Base-by-base conservation (phyloP, 37 sponge, comb jelly and placozoan species). In the Beroe ovata region DNA sequence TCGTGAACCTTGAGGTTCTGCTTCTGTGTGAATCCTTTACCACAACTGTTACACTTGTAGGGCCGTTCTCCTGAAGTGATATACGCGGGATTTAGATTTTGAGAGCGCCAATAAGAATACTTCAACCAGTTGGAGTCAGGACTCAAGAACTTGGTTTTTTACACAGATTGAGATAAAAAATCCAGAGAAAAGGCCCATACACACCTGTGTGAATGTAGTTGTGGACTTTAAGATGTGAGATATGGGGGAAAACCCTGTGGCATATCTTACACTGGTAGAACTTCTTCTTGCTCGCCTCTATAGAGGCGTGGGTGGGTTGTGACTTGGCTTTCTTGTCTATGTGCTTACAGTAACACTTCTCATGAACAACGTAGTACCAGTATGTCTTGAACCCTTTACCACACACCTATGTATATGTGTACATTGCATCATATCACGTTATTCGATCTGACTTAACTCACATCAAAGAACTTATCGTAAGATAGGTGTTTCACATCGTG, bases 261-360 rank as follows among this genome's bases (percentile, higher is more conserved):
- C 84, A 77, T 30, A 77, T 77, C 54, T 77, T 77, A 35, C 84
- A 77, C 84, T 77, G 84, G 38, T 77, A 77, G 47, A 77, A 77
- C 54, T 77, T 77, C 84, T 77, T 77, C 54, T 77, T 77, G 47
- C 84, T 77, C 21, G 84, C 25, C 42, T 77, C 84, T 19, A 66
- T 66, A 29, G 84, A 32, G 26, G 36, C 38, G 84, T 77, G 54
- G 23, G 84, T 39, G 8, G 84, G 84, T 4, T 42, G 54, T 20
- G 41, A 14, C 54, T 16, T 42, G 47, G 21, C 54, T 21, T 19
- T 77, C 54, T 77, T 77, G 54, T 77, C 84, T 77, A 77, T 77
- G 84, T 77, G 84, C 54, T 77, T 77, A 20, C 84, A 77, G 84
- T 77, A 77, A 77, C 84, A 77, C 84, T 77, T 77, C 84, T 77